phyloP scores from a whole-genome alignment of 2,888 invertebrate species.

The Sarcophaga variegata region DNA sequence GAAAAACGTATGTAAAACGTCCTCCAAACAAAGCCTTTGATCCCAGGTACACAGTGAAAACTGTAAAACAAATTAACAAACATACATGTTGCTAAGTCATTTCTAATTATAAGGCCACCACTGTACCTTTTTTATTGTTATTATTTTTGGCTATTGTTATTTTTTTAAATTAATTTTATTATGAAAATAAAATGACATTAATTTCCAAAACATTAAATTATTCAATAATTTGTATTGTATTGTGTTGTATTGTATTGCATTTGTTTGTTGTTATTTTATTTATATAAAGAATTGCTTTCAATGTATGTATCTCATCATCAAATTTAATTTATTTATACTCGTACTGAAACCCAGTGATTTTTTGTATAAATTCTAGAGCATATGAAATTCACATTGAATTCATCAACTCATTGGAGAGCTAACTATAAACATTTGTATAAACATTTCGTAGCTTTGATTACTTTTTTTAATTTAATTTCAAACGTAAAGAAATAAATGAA shows the following conservation, averaged over 20 bases:
- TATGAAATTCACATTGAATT: conserved; percentile 25
- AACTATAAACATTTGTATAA: not conserved
- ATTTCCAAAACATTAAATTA: conserved; percentile 43
- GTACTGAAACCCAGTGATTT: conserved; percentile 46
- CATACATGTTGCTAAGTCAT: too few species aligned
- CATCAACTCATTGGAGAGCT: conserved; percentile 11
- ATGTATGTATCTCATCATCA: conserved; percentile 16
- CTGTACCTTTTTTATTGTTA: too few species aligned
- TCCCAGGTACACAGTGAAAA: too few species aligned
- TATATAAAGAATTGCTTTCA: conserved; percentile 34
- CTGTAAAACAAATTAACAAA: too few species aligned
- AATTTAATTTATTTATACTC: conserved; percentile 47
- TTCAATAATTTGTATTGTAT: conserved; percentile 45
- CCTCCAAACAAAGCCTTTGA: too few species aligned
- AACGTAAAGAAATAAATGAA: too few species aligned
- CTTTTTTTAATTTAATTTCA: not conserved
- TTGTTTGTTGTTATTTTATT: conserved; percentile 17
- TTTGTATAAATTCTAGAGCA: conserved; percentile 21
- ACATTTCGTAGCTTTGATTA: too few species aligned
- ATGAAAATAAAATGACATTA: conserved; percentile 41
- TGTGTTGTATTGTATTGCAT: not conserved
- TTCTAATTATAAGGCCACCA: too few species aligned
- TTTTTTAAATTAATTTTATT: conserved; percentile 25
- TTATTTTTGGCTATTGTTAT: not conserved
- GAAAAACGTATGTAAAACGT: too few species aligned